Conservation (phyloP, 2,113 vertebrate species). For the Phaethornis superciliosus region DNA sequence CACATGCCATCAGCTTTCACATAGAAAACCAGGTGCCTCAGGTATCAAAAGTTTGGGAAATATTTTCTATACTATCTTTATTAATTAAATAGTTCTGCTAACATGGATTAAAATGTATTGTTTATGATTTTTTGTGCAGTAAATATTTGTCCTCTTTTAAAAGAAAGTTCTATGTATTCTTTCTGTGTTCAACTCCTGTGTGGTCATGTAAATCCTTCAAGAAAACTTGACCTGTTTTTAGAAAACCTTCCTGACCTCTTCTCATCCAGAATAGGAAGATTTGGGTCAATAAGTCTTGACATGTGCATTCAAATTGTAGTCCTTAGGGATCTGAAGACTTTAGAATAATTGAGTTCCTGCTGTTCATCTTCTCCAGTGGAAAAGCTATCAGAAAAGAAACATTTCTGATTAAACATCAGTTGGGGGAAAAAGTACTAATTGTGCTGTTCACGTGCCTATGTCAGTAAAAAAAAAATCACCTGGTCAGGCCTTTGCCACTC, state of each 20-base stretch:
- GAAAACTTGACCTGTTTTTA: neutral
- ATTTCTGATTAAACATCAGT: neutral
- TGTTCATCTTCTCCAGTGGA: neutral
- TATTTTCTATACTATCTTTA: neutral
- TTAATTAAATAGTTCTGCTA: neutral
- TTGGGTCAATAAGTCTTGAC: neutral
- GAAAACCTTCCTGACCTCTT: neutral
- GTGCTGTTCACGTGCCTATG: neutral
- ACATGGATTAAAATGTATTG: neutral
- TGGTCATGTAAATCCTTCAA: neutral
- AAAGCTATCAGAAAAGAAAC: neutral
- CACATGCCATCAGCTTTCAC: neutral
- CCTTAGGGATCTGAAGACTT: neutral
- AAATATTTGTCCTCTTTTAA: neutral
- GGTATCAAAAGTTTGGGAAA: neutral
- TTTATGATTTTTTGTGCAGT: fast-evolving
- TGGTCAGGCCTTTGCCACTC: neutral
- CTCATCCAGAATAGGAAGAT: neutral
- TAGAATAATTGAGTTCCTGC: neutral
- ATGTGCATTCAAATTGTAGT: neutral
- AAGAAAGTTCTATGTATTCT: neutral
- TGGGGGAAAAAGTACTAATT: neutral
- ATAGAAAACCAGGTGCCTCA: neutral
- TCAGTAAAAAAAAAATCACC: neutral
- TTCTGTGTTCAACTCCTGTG: neutral